Percentiles rank a stretch among this genome's conserved stretches.
Evolutionary conservation across 2,888 invertebrate species (phyloP).

Genomic region (Liposcelis brunnea): DNA sequence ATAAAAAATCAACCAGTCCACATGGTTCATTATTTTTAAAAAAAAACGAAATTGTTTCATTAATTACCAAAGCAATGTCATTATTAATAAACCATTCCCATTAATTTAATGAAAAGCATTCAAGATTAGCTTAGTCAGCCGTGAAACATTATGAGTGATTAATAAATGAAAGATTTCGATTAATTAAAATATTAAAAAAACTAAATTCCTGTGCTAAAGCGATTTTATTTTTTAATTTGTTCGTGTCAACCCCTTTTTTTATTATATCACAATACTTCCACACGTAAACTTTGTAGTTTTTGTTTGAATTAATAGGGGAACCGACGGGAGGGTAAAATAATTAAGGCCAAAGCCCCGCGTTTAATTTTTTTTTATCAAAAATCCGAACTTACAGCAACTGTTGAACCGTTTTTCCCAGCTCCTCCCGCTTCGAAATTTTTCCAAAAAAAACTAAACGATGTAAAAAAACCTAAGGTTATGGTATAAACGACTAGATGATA

Average conservation of each 20-base stretch:
- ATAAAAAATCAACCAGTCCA: too few species aligned
- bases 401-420: conserved; percentile 90
- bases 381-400: conserved; percentile 68
- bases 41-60: too few species aligned
- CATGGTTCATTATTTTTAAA: too few species aligned
- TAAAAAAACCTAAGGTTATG: conserved; percentile 2
- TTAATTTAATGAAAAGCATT: conserved; percentile 1
- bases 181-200: too few species aligned
- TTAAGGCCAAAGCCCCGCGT: too few species aligned
- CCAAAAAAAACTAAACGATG: conserved; percentile 9
- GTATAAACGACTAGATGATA: conserved; percentile 5
- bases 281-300: conserved; percentile 7
- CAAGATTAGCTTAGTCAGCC: neutral
- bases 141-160: conserved; percentile 7
- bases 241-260: neutral
- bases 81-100: conserved; percentile 4
- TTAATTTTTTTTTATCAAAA: neutral
- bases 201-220: too few species aligned
- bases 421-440: conserved; percentile 65
- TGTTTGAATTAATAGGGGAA: too few species aligned
- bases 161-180: too few species aligned
- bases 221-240: too few species aligned
- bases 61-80: too few species aligned
- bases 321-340: too few species aligned
- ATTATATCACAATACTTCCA: neutral